Percentiles rank a stretch among this genome's conserved stretches.
These are phyloP conservation scores for Bolinopsis microptera DNA, from an alignment of 37 sponge, comb jelly and placozoan genomes.

Conservation along the genomic window DNA sequence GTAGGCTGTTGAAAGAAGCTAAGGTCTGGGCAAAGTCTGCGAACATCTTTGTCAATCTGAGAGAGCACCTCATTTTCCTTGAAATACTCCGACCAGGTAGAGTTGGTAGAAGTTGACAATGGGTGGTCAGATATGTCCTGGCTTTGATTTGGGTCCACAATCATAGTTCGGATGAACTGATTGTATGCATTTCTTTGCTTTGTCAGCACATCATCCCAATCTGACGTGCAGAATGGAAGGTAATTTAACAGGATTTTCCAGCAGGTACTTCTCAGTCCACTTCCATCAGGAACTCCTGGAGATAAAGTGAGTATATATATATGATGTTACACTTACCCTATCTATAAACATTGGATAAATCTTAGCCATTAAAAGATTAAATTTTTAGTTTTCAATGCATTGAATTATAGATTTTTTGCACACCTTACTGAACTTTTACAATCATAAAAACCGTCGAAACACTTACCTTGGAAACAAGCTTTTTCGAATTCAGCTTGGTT, in stretches of 20 bases:
- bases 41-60: slow-evolving; percentile 89
- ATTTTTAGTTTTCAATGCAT: too few species aligned
- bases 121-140: slow-evolving; percentile 13
- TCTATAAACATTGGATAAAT: too few species aligned
- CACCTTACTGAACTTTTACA: too few species aligned
- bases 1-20: slow-evolving; percentile 93
- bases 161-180: slow-evolving; percentile 25
- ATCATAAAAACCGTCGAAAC: too few species aligned
- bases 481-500: slow-evolving; percentile 9
- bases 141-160: not conserved
- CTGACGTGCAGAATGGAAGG: not conserved
- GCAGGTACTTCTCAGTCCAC: slow-evolving; percentile 20
- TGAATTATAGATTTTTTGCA: too few species aligned
- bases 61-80: slow-evolving; percentile 85
- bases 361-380: too few species aligned
- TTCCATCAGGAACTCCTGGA: slow-evolving; percentile 41
- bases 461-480: slow-evolving; percentile 41
- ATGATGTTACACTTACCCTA: too few species aligned
- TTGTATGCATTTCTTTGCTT: slow-evolving; percentile 46
- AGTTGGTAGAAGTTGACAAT: not conserved
- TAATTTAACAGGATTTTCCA: slow-evolving; percentile 43
- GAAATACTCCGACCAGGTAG: slow-evolving; percentile 80
- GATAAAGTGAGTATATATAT: too few species aligned
- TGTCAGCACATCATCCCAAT: not conserved
- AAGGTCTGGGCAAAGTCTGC: slow-evolving; percentile 88